phyloP scores from a whole-genome alignment of 2,888 invertebrate genomes.

The Tenthredo scrophulariae region DNA sequence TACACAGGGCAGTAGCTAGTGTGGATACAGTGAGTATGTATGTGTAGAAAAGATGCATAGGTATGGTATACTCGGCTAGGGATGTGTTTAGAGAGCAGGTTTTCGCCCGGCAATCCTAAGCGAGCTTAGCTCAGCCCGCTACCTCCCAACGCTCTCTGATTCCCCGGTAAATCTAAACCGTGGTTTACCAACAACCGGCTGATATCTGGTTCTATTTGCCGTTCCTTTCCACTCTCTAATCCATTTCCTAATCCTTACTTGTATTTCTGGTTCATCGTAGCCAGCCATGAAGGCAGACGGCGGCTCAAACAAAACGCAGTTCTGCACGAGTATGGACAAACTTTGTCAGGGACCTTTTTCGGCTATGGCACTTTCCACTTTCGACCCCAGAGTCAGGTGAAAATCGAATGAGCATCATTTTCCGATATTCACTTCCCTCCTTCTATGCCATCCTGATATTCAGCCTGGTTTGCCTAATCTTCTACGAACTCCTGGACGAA shows the following conservation, averaged over 20 bases:
- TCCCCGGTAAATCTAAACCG: conserved; percentile 82
- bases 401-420: conserved; percentile 44
- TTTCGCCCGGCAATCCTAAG: conserved; percentile 75
- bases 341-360: background rate
- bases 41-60: conserved; percentile 2
- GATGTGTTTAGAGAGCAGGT: conserved; percentile 55
- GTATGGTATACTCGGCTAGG: conserved; percentile 29
- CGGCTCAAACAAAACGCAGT: background rate
- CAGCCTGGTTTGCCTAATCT: conserved; percentile 65
- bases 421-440: conserved; percentile 60
- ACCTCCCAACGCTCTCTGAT: conserved; percentile 77
- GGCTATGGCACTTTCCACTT: background rate
- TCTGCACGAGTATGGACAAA: background rate
- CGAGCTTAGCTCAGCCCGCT: conserved; percentile 73
- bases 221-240: conserved; percentile 64
- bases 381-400: background rate
- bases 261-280: background rate
- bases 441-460: conserved; percentile 65
- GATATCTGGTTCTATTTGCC: conserved; percentile 66
- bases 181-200: conserved; percentile 84
- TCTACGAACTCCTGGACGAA: conserved; percentile 48
- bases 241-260: conserved; percentile 64
- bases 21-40: background rate
- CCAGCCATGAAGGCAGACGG: background rate
- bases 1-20: background rate